These are phyloP conservation scores for Poecilia latipinna DNA, from an alignment of 2,113 vertebrate species.

Conservation along the genomic window DNA sequence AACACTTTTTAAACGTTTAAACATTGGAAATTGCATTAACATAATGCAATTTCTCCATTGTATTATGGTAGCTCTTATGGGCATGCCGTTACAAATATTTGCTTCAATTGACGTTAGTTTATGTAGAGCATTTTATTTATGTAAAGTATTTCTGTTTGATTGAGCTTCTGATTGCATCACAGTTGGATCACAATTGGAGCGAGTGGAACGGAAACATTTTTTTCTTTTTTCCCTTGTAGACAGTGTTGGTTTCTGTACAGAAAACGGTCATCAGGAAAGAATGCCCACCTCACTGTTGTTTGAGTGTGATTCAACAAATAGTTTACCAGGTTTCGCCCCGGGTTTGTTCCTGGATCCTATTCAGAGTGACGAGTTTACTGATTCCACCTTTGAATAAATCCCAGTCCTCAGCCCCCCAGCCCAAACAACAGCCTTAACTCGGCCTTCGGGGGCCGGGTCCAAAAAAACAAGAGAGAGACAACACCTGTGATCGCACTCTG, in stretches of 20 bases:
- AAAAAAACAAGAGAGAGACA: slow-evolving; percentile 50
- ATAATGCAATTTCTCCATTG: neutral
- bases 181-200: neutral
- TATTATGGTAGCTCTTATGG: neutral
- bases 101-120: neutral
- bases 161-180: neutral
- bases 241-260: neutral
- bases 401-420: slow-evolving; percentile 43
- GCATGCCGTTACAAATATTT: neutral
- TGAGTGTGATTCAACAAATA: slow-evolving; percentile 55
- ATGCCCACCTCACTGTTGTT: slow-evolving; percentile 20
- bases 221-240: neutral
- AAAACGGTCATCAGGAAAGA: slow-evolving; percentile 24
- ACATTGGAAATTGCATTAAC: neutral
- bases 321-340: slow-evolving; percentile 50
- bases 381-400: slow-evolving; percentile 60
- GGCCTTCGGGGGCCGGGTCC: slow-evolving; percentile 55
- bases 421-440: slow-evolving; percentile 50
- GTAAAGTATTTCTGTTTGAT: neutral
- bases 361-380: slow-evolving; percentile 60
- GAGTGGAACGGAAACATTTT: neutral
- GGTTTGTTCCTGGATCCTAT: slow-evolving; percentile 49
- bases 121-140: neutral
- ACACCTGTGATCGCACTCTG: slow-evolving; percentile 60
- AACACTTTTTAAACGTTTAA: neutral